A percentile compares a stretch with the other conserved stretches of the same genome.
Evolutionary conservation across 2,888 invertebrate species (phyloP).

Genomic region (Epirrhoe tristata): DNA sequence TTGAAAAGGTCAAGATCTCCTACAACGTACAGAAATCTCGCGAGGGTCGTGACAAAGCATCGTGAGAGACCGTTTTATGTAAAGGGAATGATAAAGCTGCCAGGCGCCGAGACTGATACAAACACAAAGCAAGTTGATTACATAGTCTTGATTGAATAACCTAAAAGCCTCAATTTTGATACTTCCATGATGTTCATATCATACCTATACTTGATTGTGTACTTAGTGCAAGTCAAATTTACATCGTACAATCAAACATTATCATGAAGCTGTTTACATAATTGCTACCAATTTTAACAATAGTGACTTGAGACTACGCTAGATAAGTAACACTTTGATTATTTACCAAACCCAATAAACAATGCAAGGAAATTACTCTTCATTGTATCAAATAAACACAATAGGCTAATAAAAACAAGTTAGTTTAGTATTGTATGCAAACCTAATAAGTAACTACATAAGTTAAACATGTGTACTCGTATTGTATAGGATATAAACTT

Average conservation of each 20-base stretch:
- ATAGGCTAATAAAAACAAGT: background rate
- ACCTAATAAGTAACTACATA: background rate
- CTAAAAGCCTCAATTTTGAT: constrained; percentile 30
- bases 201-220: constrained; percentile 13
- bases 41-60: constrained; percentile 24
- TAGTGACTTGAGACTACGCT: constrained; percentile 20
- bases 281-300: background rate
- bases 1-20: constrained; percentile 35
- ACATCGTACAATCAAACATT: constrained; percentile 15
- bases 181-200: constrained; percentile 3
- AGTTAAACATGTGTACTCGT: background rate
- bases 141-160: constrained; percentile 35
- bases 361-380: background rate
- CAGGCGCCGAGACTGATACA: constrained; percentile 19
- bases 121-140: constrained; percentile 28
- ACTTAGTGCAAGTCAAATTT: constrained; percentile 8
- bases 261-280: constrained; percentile 6
- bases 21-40: constrained; percentile 24
- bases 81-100: constrained; percentile 25
- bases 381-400: background rate
- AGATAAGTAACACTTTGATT: constrained; percentile 32
- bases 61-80: constrained; percentile 21
- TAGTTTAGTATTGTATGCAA: background rate
- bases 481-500: constrained; percentile 14
- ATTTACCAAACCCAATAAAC: background rate